These are phyloP conservation scores for Idaea dimidiata DNA, from an alignment of 2,888 invertebrate species.

Conservation along the genomic window DNA sequence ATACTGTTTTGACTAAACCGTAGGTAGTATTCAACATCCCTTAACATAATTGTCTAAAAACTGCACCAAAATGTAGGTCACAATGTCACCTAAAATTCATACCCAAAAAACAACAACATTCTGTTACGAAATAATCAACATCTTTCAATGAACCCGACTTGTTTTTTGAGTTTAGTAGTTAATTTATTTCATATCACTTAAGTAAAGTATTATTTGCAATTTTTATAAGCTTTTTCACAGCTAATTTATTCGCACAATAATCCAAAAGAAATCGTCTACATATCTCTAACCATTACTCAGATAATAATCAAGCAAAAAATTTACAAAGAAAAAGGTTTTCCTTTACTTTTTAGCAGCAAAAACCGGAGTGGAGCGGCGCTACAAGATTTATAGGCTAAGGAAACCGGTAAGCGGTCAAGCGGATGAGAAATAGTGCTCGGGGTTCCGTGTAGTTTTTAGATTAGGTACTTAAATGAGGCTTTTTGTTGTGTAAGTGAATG, in stretches of 20 bases:
- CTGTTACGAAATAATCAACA: no score
- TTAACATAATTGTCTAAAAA: no score
- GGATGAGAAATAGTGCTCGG: background rate
- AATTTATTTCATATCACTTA: no score
- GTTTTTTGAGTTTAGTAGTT: no score
- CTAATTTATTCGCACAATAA: background rate
- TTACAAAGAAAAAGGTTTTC: background rate
- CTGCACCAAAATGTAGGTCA: no score
- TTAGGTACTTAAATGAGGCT: background rate
- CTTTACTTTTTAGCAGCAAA: background rate
- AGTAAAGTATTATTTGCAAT: background rate
- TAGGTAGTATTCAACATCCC: no score
- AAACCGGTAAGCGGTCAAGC: background rate
- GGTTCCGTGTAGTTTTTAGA: background rate
- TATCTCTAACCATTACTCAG: background rate
- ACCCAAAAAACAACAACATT: no score
- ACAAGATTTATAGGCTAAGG: background rate
- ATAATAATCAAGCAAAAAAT: background rate
- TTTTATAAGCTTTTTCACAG: background rate
- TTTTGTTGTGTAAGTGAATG: background rate
- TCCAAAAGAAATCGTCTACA: background rate
- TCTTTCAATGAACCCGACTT: no score
- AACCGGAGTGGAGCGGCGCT: background rate
- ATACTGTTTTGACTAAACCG: no score
- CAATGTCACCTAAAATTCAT: no score